Conservation (phyloP, 1,140 invertebrate species). For the Centruroides vittatus region DNA sequence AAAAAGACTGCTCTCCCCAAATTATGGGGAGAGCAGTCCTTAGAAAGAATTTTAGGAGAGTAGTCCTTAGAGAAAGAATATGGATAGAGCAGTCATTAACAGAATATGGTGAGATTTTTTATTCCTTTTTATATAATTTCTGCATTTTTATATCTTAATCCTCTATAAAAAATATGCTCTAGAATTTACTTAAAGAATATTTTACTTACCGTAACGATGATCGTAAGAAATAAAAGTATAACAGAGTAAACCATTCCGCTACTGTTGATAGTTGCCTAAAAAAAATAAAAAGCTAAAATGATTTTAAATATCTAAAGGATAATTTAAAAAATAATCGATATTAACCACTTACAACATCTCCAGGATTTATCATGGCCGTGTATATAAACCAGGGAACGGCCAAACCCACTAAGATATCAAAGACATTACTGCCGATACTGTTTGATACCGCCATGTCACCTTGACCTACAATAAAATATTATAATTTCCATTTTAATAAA, state of each 20-base stretch:
- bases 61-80: too few relatives aligned
- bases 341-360: constrained; percentile 22
- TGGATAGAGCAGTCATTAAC: too few relatives aligned
- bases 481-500: too few relatives aligned
- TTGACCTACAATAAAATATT: constrained; percentile 26
- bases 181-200: too few relatives aligned
- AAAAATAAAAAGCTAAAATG: background rate
- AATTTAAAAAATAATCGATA: background rate
- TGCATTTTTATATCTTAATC: too few relatives aligned
- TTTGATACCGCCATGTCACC: constrained; percentile 45
- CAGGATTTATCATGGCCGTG: constrained; percentile 25
- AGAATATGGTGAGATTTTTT: too few relatives aligned
- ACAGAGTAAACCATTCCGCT: constrained; percentile 32
- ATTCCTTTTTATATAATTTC: too few relatives aligned
- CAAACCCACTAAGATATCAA: constrained; percentile 40
- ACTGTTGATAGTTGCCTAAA: constrained; percentile 32
- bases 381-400: constrained; percentile 37
- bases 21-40: too few relatives aligned
- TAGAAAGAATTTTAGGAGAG: too few relatives aligned
- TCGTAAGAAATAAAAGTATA: constrained; percentile 31
- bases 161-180: too few relatives aligned
- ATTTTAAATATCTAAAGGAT: background rate
- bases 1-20: too few relatives aligned
- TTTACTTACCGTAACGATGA: constrained; percentile 28
- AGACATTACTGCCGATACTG: constrained; percentile 42